These are phyloP conservation scores for Deilephila porcellus DNA, from an alignment of 2,888 invertebrate genomes.

Conservation along the genomic window DNA sequence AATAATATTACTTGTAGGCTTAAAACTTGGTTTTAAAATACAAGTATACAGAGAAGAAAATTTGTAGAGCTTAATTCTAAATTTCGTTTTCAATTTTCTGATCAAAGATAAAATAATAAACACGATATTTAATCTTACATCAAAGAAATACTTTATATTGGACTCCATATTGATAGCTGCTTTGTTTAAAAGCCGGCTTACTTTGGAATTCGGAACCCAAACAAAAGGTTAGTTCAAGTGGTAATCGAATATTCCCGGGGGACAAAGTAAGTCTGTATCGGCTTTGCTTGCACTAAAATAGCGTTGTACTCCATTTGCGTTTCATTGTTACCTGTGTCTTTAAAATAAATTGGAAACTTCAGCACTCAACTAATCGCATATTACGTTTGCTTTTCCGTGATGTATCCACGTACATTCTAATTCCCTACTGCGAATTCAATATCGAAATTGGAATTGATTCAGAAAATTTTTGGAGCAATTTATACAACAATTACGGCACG, in stretches of 20 bases:
- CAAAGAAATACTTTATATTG: background rate
- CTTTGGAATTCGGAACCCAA: slow-evolving; percentile 8
- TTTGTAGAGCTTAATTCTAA: too few relatives aligned
- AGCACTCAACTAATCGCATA: background rate
- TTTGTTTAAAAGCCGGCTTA: background rate
- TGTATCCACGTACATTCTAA: background rate
- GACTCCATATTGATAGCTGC: background rate
- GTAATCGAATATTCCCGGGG: slow-evolving; percentile 19
- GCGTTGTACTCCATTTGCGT: background rate
- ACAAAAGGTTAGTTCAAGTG: slow-evolving; percentile 13
- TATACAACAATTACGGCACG: slow-evolving; percentile 22
- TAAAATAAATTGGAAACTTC: slow-evolving; percentile 14
- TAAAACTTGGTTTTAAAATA: too few relatives aligned
- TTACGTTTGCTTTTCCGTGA: too few relatives aligned
- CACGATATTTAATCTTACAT: background rate
- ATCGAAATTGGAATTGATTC: background rate
- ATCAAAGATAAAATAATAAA: too few relatives aligned
- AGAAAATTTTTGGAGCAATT: background rate
- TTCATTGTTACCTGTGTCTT: slow-evolving; percentile 1
- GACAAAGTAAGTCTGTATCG: slow-evolving; percentile 17
- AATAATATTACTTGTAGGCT: too few relatives aligned
- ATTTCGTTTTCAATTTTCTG: too few relatives aligned
- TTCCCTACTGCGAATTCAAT: background rate
- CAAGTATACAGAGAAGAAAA: too few relatives aligned
- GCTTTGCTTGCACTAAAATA: slow-evolving; percentile 12